Conservation (phyloP, 1,140 invertebrate genomes). For the Oreohelix idahoensis region DNA sequence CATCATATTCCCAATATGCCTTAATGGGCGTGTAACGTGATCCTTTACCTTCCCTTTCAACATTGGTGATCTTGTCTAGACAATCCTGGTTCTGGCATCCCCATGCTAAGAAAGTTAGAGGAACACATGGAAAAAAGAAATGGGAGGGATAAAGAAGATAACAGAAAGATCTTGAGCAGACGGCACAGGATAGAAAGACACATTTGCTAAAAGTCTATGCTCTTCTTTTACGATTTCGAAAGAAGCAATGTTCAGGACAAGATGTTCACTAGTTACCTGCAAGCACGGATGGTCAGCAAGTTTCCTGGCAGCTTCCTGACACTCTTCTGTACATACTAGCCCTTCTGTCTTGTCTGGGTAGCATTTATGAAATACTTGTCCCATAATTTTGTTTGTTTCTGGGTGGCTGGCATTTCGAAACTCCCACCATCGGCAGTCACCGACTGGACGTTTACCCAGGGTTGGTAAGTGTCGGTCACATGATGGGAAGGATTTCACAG, state of each 20-base stretch:
- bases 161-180: too few relatives aligned
- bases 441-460: slow-evolving; percentile 14
- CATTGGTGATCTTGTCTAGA: too few relatives aligned
- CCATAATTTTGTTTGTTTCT: slow-evolving; percentile 4
- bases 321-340: background rate
- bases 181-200: too few relatives aligned
- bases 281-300: slow-evolving; percentile 16
- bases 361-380: background rate
- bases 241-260: too few relatives aligned
- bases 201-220: too few relatives aligned
- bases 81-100: too few relatives aligned
- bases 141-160: too few relatives aligned
- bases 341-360: background rate
- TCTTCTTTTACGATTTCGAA: background rate
- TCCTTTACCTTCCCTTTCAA: too few relatives aligned
- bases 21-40: too few relatives aligned
- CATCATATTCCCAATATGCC: too few relatives aligned
- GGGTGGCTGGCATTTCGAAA: slow-evolving; percentile 33
- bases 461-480: slow-evolving; percentile 42
- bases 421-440: slow-evolving; percentile 40
- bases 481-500: slow-evolving; percentile 32
- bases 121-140: too few relatives aligned
- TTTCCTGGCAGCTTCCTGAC: background rate
- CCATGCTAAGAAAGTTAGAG: too few relatives aligned
- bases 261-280: background rate